phyloP scores from a whole-genome alignment of 1,140 invertebrate genomes.

The Wiebesia pumilae region DNA sequence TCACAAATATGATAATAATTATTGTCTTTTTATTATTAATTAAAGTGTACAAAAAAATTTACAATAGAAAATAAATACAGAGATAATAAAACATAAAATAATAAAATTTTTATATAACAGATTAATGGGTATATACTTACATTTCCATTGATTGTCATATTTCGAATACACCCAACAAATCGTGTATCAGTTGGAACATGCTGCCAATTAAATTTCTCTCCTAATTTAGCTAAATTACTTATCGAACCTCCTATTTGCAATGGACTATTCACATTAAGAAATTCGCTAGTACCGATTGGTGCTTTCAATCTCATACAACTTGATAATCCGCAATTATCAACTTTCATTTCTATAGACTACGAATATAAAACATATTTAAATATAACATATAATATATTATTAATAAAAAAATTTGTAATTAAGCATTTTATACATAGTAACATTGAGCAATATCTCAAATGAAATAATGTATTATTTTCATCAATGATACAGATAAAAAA shows the following conservation, averaged over 20 bases:
- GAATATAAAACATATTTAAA: slow-evolving; percentile 50
- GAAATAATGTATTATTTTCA: background rate
- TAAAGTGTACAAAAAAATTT: too few species aligned
- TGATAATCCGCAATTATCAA: slow-evolving; percentile 84
- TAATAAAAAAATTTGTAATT: too few species aligned
- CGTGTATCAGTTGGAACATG: slow-evolving; percentile 79
- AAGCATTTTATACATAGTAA: too few species aligned
- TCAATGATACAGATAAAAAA: background rate
- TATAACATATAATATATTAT: background rate
- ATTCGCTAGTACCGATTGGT: slow-evolving; percentile 83
- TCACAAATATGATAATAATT: too few species aligned
- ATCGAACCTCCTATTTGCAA: slow-evolving; percentile 90
- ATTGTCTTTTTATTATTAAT: too few species aligned
- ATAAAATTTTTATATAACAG: too few species aligned
- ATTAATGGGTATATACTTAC: slow-evolving; percentile 65
- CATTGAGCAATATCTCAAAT: too few species aligned
- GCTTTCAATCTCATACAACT: slow-evolving; percentile 82
- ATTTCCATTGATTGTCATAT: slow-evolving; percentile 87
- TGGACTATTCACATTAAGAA: slow-evolving; percentile 91
- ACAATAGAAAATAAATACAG: too few species aligned
- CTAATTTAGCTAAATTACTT: slow-evolving; percentile 78
- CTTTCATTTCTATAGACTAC: slow-evolving; percentile 82
- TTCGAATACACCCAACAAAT: slow-evolving; percentile 90
- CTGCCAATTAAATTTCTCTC: slow-evolving; percentile 79
- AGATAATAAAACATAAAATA: too few species aligned